Conservation (phyloP, 2,113 vertebrate genomes). For the Pangasianodon hypophthalmus region DNA sequence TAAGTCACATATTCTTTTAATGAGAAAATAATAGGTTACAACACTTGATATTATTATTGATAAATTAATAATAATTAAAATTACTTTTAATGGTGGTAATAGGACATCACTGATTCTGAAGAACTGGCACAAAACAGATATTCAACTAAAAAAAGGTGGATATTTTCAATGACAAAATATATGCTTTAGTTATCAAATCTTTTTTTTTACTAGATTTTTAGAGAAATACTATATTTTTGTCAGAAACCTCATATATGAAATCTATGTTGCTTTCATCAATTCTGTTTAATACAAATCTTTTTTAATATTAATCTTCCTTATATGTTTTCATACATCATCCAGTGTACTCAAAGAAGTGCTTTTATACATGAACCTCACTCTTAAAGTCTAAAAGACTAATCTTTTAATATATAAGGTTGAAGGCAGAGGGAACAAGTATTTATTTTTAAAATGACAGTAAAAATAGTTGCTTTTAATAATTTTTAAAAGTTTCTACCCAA, state of each 20-base stretch:
- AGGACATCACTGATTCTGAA: neutral
- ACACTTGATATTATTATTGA: neutral
- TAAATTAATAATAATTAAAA: neutral
- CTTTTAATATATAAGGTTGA: neutral
- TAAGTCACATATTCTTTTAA: neutral
- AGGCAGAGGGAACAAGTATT: neutral
- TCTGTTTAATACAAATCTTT: neutral
- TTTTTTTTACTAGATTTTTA: neutral
- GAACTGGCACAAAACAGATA: too few species aligned
- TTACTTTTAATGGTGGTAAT: neutral
- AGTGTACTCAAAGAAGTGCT: neutral
- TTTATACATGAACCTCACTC: neutral
- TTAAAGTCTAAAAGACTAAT: neutral
- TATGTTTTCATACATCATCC: neutral
- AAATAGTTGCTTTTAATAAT: neutral
- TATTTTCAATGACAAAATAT: neutral
- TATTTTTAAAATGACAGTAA: neutral
- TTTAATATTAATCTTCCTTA: neutral
- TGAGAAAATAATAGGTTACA: neutral
- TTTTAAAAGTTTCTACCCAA: neutral
- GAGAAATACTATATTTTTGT: neutral
- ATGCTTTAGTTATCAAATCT: neutral
- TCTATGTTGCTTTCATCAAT: neutral
- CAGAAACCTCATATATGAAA: neutral
- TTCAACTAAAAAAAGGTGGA: neutral